Evolutionary conservation across 2,113 vertebrate species (phyloP).

Genomic region (Callipepla squamata): DNA sequence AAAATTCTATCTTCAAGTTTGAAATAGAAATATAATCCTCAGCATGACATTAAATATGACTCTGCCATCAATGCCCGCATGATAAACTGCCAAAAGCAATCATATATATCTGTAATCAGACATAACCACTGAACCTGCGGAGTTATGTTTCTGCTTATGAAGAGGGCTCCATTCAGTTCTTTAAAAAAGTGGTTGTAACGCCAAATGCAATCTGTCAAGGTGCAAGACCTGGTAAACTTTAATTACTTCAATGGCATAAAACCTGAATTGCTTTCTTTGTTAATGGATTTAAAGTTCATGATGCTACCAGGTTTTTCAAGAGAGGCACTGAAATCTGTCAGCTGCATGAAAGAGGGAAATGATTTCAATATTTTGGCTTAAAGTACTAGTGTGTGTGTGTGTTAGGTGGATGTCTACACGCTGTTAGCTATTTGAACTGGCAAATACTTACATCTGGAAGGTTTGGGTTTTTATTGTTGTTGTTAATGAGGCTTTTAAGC

Average conservation of each 20-base stretch:
- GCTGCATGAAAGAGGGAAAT: conserved; percentile 4
- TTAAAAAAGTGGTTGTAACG: conserved; percentile 5
- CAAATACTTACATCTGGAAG: background rate
- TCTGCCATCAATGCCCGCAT: background rate
- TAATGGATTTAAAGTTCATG: conserved; percentile 15
- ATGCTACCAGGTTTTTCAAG: background rate
- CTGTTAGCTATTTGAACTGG: background rate
- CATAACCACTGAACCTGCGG: background rate
- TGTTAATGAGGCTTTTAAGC: background rate
- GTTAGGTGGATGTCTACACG: background rate
- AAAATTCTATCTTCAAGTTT: background rate
- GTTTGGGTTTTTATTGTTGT: background rate
- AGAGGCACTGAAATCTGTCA: background rate
- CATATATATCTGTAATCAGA: conserved; percentile 28
- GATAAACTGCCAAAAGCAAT: conserved; percentile 14
- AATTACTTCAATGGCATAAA: background rate
- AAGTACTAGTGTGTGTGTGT: background rate
- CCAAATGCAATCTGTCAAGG: conserved; percentile 15
- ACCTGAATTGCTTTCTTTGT: background rate
- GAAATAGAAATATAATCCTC: background rate
- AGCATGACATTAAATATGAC: background rate
- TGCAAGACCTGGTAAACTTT: conserved; percentile 27
- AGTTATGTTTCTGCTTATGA: conserved; percentile 26
- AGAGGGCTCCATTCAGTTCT: background rate
- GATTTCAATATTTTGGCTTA: conserved; percentile 11